Percentiles rank a stretch among this genome's conserved stretches.
phyloP scores from a whole-genome alignment of 2,888 invertebrate genomes.

The Acrocera orbiculus region DNA sequence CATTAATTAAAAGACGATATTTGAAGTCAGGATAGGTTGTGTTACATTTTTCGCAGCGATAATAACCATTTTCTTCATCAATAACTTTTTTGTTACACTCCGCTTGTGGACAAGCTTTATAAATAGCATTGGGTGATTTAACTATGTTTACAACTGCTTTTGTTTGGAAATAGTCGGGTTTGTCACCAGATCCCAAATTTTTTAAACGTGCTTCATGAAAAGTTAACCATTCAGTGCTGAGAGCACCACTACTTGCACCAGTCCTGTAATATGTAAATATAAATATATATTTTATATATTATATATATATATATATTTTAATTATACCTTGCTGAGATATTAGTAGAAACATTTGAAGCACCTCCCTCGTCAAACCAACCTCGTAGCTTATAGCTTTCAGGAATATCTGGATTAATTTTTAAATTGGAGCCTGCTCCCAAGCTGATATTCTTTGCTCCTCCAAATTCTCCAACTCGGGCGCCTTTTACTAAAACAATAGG shows the following conservation, averaged over 20 bases:
- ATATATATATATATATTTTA: too few relatives aligned
- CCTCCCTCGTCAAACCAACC: slow-evolving; percentile 87
- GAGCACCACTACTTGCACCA: slow-evolving; percentile 23
- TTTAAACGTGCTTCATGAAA: slow-evolving; percentile 56
- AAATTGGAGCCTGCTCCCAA: slow-evolving; percentile 42
- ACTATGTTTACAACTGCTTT: slow-evolving; percentile 65
- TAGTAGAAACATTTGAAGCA: slow-evolving; percentile 38
- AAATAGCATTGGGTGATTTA: slow-evolving; percentile 66
- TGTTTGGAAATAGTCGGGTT: slow-evolving; percentile 63
- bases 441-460: slow-evolving; percentile 56
- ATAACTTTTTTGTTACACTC: slow-evolving; percentile 91
- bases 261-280: slow-evolving; percentile 29
- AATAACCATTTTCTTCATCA: slow-evolving; percentile 73
- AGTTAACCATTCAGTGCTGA: slow-evolving; percentile 50
- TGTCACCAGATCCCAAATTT: slow-evolving; percentile 54
- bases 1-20: slow-evolving; percentile 63
- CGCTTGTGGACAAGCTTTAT: slow-evolving; percentile 77
- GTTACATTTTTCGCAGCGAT: slow-evolving; percentile 89
- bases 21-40: slow-evolving; percentile 69
- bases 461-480: slow-evolving; percentile 71
- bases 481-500: slow-evolving; percentile 79
- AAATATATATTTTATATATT: background rate
- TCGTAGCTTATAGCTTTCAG: slow-evolving; percentile 66
- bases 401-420: slow-evolving; percentile 74
- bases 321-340: slow-evolving; percentile 47